These are phyloP conservation scores for Plebejus argus DNA, from an alignment of 2,888 invertebrate species.

Conservation along the genomic window DNA sequence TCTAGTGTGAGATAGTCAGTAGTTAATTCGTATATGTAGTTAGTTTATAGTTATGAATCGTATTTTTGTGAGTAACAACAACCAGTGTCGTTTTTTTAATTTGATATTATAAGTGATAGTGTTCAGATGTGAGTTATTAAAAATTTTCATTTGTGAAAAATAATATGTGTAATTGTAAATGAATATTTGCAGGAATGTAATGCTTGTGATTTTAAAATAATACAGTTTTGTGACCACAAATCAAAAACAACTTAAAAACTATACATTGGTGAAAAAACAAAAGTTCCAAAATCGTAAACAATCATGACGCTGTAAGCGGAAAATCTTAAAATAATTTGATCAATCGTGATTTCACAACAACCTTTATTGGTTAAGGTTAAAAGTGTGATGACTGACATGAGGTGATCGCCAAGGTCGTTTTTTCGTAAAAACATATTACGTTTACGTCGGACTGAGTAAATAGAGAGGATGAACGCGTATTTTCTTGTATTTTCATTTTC, in stretches of 20 bases:
- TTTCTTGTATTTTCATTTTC: not conserved
- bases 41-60: not conserved
- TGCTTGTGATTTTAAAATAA: no score
- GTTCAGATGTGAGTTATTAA: no score
- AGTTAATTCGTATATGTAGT: conserved; percentile 1
- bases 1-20: conserved; percentile 13
- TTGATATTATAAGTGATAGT: no score
- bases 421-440: not conserved
- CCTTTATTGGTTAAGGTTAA: conserved; percentile 27
- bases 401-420: conserved; percentile 21
- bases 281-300: not conserved
- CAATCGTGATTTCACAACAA: not conserved
- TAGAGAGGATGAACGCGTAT: not conserved
- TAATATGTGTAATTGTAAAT: no score
- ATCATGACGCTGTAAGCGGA: not conserved
- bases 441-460: not conserved
- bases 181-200: no score
- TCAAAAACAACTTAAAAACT: not conserved
- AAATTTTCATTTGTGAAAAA: no score
- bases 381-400: conserved; percentile 23
- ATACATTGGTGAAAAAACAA: not conserved
- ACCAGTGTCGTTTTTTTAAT: no score
- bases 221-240: no score
- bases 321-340: conserved; percentile 19
- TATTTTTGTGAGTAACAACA: not conserved